Evolutionary conservation across 2,113 vertebrate species (phyloP), one percentile per base, ranked within the genome.

Genomic region (Elaphurus davidianus): DNA sequence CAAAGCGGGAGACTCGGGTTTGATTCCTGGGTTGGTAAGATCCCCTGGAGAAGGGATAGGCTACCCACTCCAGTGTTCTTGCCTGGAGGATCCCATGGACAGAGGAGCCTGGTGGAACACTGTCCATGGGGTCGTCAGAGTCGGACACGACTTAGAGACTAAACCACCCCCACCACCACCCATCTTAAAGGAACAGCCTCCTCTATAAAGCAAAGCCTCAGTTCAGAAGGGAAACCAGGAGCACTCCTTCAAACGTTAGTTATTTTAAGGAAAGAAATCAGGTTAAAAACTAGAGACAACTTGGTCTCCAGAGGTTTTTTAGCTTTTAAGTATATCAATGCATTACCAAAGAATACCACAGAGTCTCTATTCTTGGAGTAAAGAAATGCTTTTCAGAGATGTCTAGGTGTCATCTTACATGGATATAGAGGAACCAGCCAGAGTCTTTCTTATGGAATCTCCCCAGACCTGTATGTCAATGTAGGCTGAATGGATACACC

Each of bases 261-360:
- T 91, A 67, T 27, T 79, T 67, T 55, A 92, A 67, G 62, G 17
- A 17, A 92, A 52, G 19, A 92, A 92, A 88, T 47, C 84, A n/a
- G 28, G 33, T 90, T 60, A 55, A 92, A 97, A 92, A 92, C 67
- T 33, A 57, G 52, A 97, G n/a, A 67, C 52, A 83, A 91, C 87
- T 87, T 87, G 92, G 43, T 59, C 71, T 83, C 97, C 47, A 36
- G 9, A 59, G 67, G 23, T 83, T 59, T 89, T 91, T 93, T 43
- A 62, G 47, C n/a, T 82, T 91, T 97, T 60, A 93, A 76, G 45
- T 15, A 28, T 50, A 64, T 67, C 25, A n/a, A 7, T 78, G 21
- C 17, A 64, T 84, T 74, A 55, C 27, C 71, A 40, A 95, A 95
- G 17, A 94, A 54, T 21, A 74, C 36, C 36, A 45, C 23, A 78